Evolutionary conservation across 1,140 invertebrate genomes (phyloP).

Genomic region (Daktulosphaira vitifoliae): DNA sequence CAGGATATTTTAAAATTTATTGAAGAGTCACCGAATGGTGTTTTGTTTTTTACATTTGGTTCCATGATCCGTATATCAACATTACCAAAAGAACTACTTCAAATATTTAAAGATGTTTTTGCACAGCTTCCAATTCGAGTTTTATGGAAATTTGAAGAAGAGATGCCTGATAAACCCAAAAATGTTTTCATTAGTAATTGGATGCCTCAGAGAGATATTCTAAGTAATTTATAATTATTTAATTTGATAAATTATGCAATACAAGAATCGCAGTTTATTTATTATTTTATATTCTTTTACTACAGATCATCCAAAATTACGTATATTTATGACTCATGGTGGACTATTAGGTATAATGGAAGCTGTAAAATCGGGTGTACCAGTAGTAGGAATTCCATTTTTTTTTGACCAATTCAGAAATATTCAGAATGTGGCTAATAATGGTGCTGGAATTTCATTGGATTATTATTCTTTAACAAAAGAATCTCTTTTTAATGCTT

Average conservation of each 20-base stretch:
- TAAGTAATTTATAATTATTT: slow-evolving; percentile 42
- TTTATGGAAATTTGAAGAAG: slow-evolving; percentile 56
- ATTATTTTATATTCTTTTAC: too few species aligned
- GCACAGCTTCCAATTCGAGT: slow-evolving; percentile 50
- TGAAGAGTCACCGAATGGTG: slow-evolving; percentile 50
- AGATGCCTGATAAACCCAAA: slow-evolving; percentile 44
- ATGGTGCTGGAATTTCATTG: slow-evolving; percentile 17
- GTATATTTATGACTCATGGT: slow-evolving; percentile 61
- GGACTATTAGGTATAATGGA: slow-evolving; percentile 61
- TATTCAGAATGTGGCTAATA: slow-evolving; percentile 37
- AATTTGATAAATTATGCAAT: too few species aligned
- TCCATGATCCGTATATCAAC: slow-evolving; percentile 44
- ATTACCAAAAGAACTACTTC: slow-evolving; percentile 50
- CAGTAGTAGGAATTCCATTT: slow-evolving; percentile 59
- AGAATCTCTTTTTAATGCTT: slow-evolving; percentile 10
- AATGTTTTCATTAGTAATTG: slow-evolving; percentile 54
- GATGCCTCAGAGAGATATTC: slow-evolving; percentile 54
- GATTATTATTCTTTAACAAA: slow-evolving; percentile 5
- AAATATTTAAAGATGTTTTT: slow-evolving; percentile 54
- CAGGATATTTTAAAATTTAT: slow-evolving; percentile 53
- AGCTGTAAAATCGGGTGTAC: slow-evolving; percentile 60
- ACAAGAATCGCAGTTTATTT: too few species aligned
- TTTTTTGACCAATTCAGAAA: slow-evolving; percentile 53
- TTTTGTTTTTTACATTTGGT: slow-evolving; percentile 61
- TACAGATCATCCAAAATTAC: slow-evolving; percentile 55